Evolutionary conservation across 2,113 vertebrate species (phyloP), one percentile per base, ranked within the genome.

Genomic region (Pelecanus crispus): DNA sequence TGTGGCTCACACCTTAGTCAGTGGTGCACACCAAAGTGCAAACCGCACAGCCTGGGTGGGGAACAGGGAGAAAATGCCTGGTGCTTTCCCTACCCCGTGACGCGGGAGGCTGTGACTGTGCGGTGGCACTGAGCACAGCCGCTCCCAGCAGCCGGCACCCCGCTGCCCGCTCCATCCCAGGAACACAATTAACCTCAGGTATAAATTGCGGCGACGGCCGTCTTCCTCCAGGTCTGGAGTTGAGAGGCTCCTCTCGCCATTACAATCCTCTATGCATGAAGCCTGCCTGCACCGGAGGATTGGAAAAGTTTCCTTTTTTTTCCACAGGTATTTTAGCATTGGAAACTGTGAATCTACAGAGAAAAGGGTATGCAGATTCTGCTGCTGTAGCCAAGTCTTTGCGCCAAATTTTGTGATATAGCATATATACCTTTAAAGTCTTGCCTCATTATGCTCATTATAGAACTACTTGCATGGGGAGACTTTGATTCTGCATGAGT

Each of bases 91-190:
- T 3, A 4, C 26, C 19, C 28, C 0, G 2, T 2, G 14, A 36
- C 1, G 4, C 25, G 0, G 1, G 42, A 17, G n/a, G 38, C 29
- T n/a, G 34, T n/a, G 83, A 5, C 29, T 8, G 12, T 14, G 36
- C 0, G 0, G 40, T 0, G 0, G 31, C 67, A 7, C 25, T 4
- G 32, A 12, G 50, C 55, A 5, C 1, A 66, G 7, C 59, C 6
- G 2, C 34, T 63, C 16, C n/a, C 0, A 0, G 85, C 49, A 59
- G 68, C 47, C 0, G 0, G 38, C 28, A 53, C 32, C 21, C 42
- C 1, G 2, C 24, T 74, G 53, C 36, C 65, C 0, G 0, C 49
- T 68, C 18, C 3, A 0, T 24, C 74, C 17, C 32, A 13, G 52
- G 31, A 61, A 25, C 1, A 0, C 26, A 12, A 11, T 7, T 62